Evolutionary conservation across 2,888 invertebrate genomes (phyloP).

Genomic region (Tethea ocularis): DNA sequence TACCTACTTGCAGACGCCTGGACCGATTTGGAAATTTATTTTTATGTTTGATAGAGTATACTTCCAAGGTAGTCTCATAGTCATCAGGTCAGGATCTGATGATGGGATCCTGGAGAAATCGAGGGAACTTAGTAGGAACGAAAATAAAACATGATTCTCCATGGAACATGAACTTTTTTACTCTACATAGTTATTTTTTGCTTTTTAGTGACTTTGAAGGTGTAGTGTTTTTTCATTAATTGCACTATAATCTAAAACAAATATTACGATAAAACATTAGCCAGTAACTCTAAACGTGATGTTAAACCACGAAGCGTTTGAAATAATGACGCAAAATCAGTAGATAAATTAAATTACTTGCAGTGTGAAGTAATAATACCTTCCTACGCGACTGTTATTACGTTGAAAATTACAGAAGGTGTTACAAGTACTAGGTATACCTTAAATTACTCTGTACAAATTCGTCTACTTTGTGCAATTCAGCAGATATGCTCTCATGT

Average conservation of each 20-base stretch:
- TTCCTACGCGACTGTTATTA: background rate
- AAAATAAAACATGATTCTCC: too few species aligned
- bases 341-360: slow-evolving; percentile 23
- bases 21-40: too few species aligned
- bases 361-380: slow-evolving; percentile 8
- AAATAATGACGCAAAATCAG: slow-evolving; percentile 27
- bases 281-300: slow-evolving; percentile 27
- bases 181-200: too few species aligned
- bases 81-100: too few species aligned
- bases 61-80: too few species aligned
- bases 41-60: too few species aligned
- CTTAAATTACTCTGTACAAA: slow-evolving; percentile 23
- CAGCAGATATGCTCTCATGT: background rate
- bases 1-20: too few species aligned
- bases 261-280: slow-evolving; percentile 17
- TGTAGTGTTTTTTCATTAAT: slow-evolving; percentile 3
- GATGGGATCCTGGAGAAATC: too few species aligned
- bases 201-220: too few species aligned
- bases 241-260: slow-evolving; percentile 23
- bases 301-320: slow-evolving; percentile 25
- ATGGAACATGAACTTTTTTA: too few species aligned
- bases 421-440: slow-evolving; percentile 12
- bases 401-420: background rate
- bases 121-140: too few species aligned
- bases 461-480: background rate